Evolutionary conservation across 2,888 invertebrate genomes (phyloP).

Genomic region (Trachelus troglodyta): DNA sequence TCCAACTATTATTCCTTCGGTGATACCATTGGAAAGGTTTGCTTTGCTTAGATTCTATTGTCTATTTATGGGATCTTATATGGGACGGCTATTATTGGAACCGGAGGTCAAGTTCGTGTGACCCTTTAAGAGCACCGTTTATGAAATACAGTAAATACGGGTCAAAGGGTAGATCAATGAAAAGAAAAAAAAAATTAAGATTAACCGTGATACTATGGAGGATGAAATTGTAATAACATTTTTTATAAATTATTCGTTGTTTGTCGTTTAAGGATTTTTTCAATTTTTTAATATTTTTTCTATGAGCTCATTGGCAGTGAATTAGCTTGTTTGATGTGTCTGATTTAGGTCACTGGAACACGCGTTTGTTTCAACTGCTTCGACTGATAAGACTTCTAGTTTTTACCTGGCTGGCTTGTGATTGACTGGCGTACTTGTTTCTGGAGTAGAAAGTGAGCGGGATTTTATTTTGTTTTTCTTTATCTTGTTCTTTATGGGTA

Average conservation of each 20-base stretch:
- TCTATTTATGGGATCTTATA: neutral
- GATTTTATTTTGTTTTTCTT: slow-evolving; percentile 20
- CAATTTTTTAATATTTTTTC: neutral
- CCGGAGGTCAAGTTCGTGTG: neutral
- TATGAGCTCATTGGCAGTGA: neutral
- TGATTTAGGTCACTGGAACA: neutral
- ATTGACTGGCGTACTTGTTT: slow-evolving; percentile 19
- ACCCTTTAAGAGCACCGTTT: neutral
- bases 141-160: neutral
- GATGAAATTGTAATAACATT: neutral
- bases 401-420: neutral
- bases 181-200: neutral
- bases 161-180: neutral
- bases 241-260: neutral
- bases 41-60: neutral
- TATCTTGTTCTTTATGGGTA: slow-evolving; percentile 5
- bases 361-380: neutral
- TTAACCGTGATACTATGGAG: neutral
- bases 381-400: neutral
- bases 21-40: neutral
- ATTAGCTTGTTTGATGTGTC: neutral
- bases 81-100: neutral
- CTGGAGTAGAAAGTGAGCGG: slow-evolving; percentile 57
- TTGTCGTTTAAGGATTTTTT: neutral
- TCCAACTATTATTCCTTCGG: neutral